Evolutionary conservation across 2,113 vertebrate species (phyloP), one percentile per base, ranked within the genome.

Genomic region (Eidolon helvum): DNA sequence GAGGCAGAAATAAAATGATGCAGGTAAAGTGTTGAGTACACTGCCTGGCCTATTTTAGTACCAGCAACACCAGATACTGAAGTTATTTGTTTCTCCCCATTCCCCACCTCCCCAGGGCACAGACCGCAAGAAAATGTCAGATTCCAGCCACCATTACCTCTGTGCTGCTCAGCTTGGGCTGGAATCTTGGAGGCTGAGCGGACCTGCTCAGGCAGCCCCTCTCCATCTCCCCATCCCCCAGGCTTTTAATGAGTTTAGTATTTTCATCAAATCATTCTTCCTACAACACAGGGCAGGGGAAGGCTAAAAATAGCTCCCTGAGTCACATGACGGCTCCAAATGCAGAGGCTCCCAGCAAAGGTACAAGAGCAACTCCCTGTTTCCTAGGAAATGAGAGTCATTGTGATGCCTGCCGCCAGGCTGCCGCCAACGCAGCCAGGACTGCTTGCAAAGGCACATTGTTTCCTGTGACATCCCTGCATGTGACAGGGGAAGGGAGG

Each of bases 361-460:
- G 97, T 97, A 95, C 97, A 95, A 95, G 93, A 93, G 92, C n/a
- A 26, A 87, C 95, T 95, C 96, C 91, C 93, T 72, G 97, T 98
- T 98, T 97, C 97, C 97, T 98, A 98, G 97, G 97, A 97, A 97
- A 98, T 98, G 95, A 85, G 91, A 97, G 94, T 84, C 95, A 95
- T 84, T 92, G 94, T 79, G 87, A 94, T 89, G 95, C 96, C 94
- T 97, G 96, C 68, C 65, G 88, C 95, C 91, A 90, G 95, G 84
- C 96, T 22, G 30, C 93, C 22, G 50, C 96, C 95, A 35, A 63
- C 11, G 57, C 97, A 87, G 83, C 74, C 83, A 0, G 65, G 93
- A 91, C 9, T 3, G 59, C 85, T 84, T 7, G 45, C 57, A 83
- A 48, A 96, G 66, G 80, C 75, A 26, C 96, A 87, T 96, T 86